Evolutionary conservation across 2,113 vertebrate genomes (phyloP).

Genomic region (Ochotona princeps): DNA sequence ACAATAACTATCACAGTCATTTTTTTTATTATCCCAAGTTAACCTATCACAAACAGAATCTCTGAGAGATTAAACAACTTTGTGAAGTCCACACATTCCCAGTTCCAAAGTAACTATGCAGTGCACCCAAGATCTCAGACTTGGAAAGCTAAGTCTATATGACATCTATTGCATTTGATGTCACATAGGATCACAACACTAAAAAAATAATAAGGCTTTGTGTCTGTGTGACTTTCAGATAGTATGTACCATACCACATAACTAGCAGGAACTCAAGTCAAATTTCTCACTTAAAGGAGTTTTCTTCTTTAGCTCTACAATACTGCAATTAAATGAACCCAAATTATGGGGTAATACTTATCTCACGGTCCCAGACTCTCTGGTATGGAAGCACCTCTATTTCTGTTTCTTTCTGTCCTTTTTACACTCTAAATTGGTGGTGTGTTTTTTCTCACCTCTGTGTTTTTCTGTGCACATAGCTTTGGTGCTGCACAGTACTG

Average conservation of each 20-base stretch:
- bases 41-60: constrained; percentile 42
- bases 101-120: neutral
- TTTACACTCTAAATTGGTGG: neutral
- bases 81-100: neutral
- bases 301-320: neutral
- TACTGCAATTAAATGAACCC: neutral
- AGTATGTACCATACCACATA: constrained; percentile 28
- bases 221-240: constrained; percentile 22
- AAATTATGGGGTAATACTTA: neutral
- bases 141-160: neutral
- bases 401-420: neutral
- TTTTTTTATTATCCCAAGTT: neutral
- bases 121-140: neutral
- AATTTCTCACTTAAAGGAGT: neutral
- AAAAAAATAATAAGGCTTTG: constrained; percentile 26
- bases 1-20: neutral
- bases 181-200: neutral
- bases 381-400: neutral
- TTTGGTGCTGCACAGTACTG: neutral
- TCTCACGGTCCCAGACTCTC: neutral
- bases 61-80: neutral
- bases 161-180: neutral
- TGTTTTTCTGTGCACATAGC: neutral
- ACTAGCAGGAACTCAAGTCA: neutral
- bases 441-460: neutral